Conservation (phyloP, 2,113 vertebrate genomes). For the Shinisaurus crocodilurus region DNA sequence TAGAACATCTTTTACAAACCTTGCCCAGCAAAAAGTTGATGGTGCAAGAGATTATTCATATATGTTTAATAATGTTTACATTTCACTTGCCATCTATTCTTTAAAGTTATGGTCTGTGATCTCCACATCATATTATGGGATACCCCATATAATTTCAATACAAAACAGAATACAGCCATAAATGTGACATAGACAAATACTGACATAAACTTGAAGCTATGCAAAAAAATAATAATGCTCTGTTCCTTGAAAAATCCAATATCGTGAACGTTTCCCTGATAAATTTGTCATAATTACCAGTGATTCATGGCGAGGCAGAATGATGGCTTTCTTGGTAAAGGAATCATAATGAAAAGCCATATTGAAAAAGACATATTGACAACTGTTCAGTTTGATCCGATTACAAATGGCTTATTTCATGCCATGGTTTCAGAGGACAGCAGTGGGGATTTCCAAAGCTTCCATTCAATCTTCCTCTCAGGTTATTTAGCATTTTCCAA, state of each 20-base stretch:
- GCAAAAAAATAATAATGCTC: not conserved
- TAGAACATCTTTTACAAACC: not conserved
- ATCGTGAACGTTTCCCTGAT: not conserved
- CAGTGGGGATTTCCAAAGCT: not conserved
- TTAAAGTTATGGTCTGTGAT: conserved; percentile 11
- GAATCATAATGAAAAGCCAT: not conserved
- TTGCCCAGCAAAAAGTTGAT: not conserved
- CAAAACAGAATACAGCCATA: conserved; percentile 3
- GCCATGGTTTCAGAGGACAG: not conserved
- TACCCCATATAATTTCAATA: conserved; percentile 4
- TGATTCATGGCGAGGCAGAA: conserved; percentile 3
- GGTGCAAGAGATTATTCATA: conserved; percentile 6
- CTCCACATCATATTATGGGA: not conserved
- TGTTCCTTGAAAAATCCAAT: conserved; percentile 16
- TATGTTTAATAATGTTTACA: not conserved
- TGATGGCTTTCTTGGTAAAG: conserved; percentile 6
- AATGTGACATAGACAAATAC: conserved; percentile 14
- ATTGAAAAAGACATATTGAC: not conserved
- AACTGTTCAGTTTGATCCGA: not conserved
- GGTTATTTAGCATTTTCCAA: not conserved
- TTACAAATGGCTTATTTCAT: not conserved
- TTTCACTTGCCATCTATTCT: fast-evolving
- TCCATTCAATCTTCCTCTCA: not conserved
- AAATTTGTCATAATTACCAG: conserved; percentile 34
- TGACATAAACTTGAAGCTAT: not conserved